Conservation (phyloP, 2,888 invertebrate genomes). For the Caenorhabditis zanzibari region DNA sequence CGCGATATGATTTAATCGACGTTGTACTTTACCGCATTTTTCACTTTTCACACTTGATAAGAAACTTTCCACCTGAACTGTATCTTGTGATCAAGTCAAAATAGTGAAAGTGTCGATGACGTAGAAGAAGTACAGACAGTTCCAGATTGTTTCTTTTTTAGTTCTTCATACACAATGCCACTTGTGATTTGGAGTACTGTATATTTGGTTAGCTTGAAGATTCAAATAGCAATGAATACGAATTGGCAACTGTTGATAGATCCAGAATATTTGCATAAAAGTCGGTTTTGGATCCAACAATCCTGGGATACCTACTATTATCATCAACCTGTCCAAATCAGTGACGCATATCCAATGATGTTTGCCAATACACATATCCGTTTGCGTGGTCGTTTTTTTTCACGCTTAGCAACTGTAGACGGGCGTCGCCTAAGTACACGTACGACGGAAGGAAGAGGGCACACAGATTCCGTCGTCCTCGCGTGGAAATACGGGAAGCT, state of each 20-base stretch:
- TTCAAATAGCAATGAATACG: constrained; percentile 14
- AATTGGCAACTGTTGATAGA: constrained; percentile 20
- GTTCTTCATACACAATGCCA: not conserved
- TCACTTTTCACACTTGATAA: constrained; percentile 47
- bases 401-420: constrained; percentile 55
- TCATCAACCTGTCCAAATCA: constrained; percentile 65
- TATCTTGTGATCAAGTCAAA: constrained; percentile 26
- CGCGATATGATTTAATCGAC: constrained; percentile 4
- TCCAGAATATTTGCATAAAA: constrained; percentile 59
- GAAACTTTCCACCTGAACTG: constrained; percentile 26
- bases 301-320: constrained; percentile 48
- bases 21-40: constrained; percentile 41
- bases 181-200: not conserved
- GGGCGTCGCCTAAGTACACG: constrained; percentile 65
- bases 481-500: constrained; percentile 43
- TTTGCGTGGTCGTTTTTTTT: constrained; percentile 61
- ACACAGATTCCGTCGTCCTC: constrained; percentile 60
- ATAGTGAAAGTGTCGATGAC: constrained; percentile 26
- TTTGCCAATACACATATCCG: constrained; percentile 67
- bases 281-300: constrained; percentile 23
- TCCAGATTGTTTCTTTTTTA: not conserved
- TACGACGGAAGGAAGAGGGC: constrained; percentile 58
- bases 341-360: constrained; percentile 68
- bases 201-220: not conserved
- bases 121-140: constrained; percentile 1